Evolutionary conservation across 2,113 vertebrate species (phyloP).

Genomic region (Brachyhypopomus occidentalis): DNA sequence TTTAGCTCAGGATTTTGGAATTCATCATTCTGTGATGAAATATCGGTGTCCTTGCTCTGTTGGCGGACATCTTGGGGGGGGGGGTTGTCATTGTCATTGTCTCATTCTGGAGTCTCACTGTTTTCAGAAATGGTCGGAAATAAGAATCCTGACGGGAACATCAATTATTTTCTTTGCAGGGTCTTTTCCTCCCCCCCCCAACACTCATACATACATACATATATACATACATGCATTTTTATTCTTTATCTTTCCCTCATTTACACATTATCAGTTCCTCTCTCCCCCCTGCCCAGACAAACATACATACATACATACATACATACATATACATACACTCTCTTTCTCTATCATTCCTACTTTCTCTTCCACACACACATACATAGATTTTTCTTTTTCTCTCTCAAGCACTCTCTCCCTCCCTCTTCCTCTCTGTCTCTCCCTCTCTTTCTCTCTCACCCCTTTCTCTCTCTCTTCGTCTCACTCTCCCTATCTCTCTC

Average conservation of each 20-base stretch:
- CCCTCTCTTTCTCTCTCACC: background rate
- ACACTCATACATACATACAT: too few relatives aligned
- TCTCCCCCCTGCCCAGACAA: background rate
- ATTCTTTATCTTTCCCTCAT: background rate
- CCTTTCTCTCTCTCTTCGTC: background rate
- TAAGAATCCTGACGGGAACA: slow-evolving; percentile 41
- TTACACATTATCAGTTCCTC: background rate
- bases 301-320: too few relatives aligned
- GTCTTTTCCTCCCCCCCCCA: background rate
- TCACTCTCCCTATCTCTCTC: background rate
- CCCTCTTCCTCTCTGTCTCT: too few relatives aligned
- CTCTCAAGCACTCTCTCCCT: background rate
- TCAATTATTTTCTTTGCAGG: slow-evolving; percentile 39
- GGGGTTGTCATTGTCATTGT: background rate
- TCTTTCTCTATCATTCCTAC: background rate
- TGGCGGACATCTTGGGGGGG: slow-evolving; percentile 40
- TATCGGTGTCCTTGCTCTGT: slow-evolving; percentile 56
- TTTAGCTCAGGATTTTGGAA: slow-evolving; percentile 70
- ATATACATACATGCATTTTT: too few relatives aligned
- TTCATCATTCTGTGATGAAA: slow-evolving; percentile 69
- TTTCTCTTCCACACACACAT: background rate
- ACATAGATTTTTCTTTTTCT: background rate
- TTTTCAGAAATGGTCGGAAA: slow-evolving; percentile 28
- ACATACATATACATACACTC: background rate
- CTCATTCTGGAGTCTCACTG: slow-evolving; percentile 38